Percentiles rank a stretch among this genome's conserved stretches.
Conservation (phyloP, 2,797 vertebrate genomes). For the Brachymystax lenok region DNA sequence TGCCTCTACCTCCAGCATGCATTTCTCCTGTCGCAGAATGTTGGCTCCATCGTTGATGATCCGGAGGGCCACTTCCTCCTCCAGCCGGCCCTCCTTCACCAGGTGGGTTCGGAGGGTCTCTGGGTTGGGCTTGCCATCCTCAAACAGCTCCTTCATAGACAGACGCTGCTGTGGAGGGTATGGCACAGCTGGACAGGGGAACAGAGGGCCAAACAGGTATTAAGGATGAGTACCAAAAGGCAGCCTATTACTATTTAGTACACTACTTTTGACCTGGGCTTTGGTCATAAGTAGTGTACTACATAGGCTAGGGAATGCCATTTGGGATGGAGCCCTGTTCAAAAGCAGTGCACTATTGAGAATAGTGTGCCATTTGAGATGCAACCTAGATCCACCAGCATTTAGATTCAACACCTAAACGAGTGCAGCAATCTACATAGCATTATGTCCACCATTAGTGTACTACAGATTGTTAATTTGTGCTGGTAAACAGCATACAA, state of each 20-base stretch:
- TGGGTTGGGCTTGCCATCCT: constrained; percentile 88
- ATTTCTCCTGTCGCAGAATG: constrained; percentile 95
- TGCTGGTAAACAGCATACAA: too few relatives aligned
- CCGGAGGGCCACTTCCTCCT: constrained; percentile 92
- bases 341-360: too few relatives aligned
- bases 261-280: too few relatives aligned
- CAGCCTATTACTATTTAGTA: not conserved
- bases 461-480: too few relatives aligned
- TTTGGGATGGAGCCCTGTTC: too few relatives aligned
- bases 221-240: not conserved
- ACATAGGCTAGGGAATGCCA: too few relatives aligned
- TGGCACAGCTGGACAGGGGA: constrained; percentile 83
- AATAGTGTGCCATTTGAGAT: too few relatives aligned
- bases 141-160: constrained; percentile 89
- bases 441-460: too few relatives aligned
- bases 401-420: too few relatives aligned
- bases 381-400: too few relatives aligned
- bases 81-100: constrained; percentile 91
- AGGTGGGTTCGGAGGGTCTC: constrained; percentile 93
- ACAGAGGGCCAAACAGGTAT: constrained; percentile 1
- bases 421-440: too few relatives aligned
- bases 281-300: too few relatives aligned
- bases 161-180: constrained; percentile 93
- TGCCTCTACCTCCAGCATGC: constrained; percentile 95
- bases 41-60: constrained; percentile 93